Evolutionary conservation across 1,140 invertebrate genomes (phyloP), one percentile per base, ranked within the genome.

Genomic region (Globodera rostochiensis): DNA sequence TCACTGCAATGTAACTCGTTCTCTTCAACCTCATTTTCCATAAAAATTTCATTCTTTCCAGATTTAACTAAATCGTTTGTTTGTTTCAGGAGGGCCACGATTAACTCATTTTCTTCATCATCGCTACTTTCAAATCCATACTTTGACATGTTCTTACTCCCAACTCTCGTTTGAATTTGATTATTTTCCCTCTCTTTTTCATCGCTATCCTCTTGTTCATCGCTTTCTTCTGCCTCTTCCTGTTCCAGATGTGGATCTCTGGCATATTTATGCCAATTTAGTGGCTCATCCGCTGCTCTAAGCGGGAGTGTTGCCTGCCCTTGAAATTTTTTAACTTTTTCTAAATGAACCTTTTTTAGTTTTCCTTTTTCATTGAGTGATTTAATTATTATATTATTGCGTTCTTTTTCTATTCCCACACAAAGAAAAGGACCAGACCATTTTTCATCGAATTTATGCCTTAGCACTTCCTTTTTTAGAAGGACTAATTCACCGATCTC

Each of bases 391-490:
- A 64, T n/a, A 2, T 64, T 64, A 15, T n/a, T n/a, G 60, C n/a
- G 13, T 64, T 64, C 60, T n/a, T 64, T 64, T 64, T 64, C 60
- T 15, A 64, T 64, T 64, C 60, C 60, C 60, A 64, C 60, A n/a
- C 13, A 15, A 15, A 13, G 13, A 13, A 13, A 64, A 1, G 60
- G 60, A 15, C 60, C 60, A 1, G 60, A 15, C 60, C 60, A 64
- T 64, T 64, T 64, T 2, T 13, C 2, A 64, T 64, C 60, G n/a
- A 64, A 64, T 64, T 64, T 64, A 2, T 64, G 60, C 1, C 2
- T 64, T 1, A n/a, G 60, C 60, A 13, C 60, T 64, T 64, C 60
- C n/a, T 64, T 64, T 64, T 15, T 13, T 64, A 64, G 60, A 13
- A 64, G n/a, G n/a, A 64, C n/a, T 64, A 15, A n/a, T 64, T 64